Percentiles rank a stretch among this genome's conserved stretches.
phyloP scores from a whole-genome alignment of 2,113 vertebrate species.

The Rhynchomys soricoides region DNA sequence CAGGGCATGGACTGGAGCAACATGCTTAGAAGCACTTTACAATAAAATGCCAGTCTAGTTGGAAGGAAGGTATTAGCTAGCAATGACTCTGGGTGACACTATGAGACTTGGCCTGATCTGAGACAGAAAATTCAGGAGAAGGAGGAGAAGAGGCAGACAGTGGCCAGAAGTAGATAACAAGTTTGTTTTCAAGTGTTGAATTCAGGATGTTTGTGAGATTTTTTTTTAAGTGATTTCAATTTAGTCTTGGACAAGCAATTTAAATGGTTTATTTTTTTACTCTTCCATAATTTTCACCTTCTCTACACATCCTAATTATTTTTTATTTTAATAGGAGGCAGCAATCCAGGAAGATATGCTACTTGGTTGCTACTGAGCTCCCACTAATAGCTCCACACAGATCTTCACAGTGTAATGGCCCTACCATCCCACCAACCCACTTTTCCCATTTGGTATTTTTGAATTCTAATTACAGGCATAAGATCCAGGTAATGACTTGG shows the following conservation, averaged over 20 bases:
- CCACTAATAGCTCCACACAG: constrained; percentile 20
- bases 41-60: not conserved
- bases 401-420: constrained; percentile 50
- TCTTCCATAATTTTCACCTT: constrained; percentile 3
- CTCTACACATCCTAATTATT: constrained; percentile 18
- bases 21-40: not conserved
- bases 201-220: not conserved
- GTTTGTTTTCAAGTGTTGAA: constrained; percentile 32
- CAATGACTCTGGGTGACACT: not conserved
- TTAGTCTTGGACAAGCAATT: constrained; percentile 12
- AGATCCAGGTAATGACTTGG: constrained; percentile 84
- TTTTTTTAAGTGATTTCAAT: not conserved
- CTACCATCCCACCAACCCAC: constrained; percentile 38
- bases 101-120: not conserved
- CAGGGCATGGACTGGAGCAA: not conserved
- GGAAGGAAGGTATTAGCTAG: not conserved
- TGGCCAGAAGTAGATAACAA: not conserved
- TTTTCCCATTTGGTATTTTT: constrained; percentile 54
- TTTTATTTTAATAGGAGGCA: constrained; percentile 26
- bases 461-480: constrained; percentile 84
- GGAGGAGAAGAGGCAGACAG: not conserved
- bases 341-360: not conserved
- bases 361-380: not conserved
- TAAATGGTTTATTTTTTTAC: not conserved
- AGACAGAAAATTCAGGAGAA: not conserved